Base-by-base conservation (phyloP, 2,797 vertebrate species). In the Percopsis omiscomaycus region DNA sequence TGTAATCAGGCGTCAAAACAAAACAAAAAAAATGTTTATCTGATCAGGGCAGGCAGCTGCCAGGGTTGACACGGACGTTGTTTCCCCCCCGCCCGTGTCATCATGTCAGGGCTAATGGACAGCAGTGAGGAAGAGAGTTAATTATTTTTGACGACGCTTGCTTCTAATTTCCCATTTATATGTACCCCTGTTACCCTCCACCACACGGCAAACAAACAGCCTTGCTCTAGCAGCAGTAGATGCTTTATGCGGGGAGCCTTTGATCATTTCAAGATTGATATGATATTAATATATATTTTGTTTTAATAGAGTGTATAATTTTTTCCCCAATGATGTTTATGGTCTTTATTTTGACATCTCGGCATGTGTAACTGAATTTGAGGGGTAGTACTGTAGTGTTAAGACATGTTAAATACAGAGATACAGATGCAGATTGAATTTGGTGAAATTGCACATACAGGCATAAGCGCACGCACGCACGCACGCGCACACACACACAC, bases 131-230 rank as follows among this genome's bases (percentile, higher is more conserved):
- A 88, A 86, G 91, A 91, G 92, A 93, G 92, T 93, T 97, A 96
- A 98, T 97, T 96, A 95, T 94, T 94, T 96, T 91, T 95, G 95
- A 98, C 94, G 92, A 94, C 90, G 91, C 93, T 94, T 90, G 90
- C 90, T 81, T 91, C 93, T 96, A 95, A 95, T 96, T 95, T 96
- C 91, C 93, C 90, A 94, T 95, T 95, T 94, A 93, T 93, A 94
- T 92, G 91, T 92, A 93, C 91, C 90, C 86, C 91, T 86, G 87
- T 92, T 59, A 12, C 45, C 22, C 14, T 32, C 5, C 29, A 13
- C 89, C 90, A 87, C 89, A 87, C 86, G 86, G 89, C 89, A 89
- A 89, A 85, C 89, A 89, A 91, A 69, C 88, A 82, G 89, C 84
- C 92, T 88, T 78, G 90, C 87, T 42, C 37, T 42, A 42, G 9